These are phyloP conservation scores for Macrochelys suwanniensis DNA, from an alignment of 2,797 vertebrate species.

Conservation along the genomic window DNA sequence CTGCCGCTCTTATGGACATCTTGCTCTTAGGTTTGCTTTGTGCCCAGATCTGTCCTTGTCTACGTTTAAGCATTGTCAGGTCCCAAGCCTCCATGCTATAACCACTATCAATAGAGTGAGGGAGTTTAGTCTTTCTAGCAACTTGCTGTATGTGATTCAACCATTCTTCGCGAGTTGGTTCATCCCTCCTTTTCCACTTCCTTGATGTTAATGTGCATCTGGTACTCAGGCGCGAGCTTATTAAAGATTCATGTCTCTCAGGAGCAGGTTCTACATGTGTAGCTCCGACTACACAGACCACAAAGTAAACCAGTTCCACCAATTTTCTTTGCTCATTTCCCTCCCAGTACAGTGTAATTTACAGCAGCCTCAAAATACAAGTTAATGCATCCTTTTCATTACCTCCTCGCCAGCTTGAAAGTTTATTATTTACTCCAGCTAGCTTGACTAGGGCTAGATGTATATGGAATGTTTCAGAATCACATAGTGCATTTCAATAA, in stretches of 20 bases:
- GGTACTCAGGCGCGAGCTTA: conserved; percentile 6
- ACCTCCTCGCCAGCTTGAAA: conserved; percentile 17
- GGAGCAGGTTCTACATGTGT: not conserved
- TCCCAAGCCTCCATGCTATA: not conserved
- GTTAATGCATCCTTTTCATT: conserved; percentile 47
- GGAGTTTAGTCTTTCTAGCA: not conserved
- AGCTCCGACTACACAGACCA: not conserved
- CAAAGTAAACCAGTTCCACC: conserved; percentile 13
- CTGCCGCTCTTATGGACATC: not conserved
- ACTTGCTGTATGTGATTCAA: not conserved
- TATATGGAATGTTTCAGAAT: conserved; percentile 13
- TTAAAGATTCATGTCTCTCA: conserved; percentile 41
- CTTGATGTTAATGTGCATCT: conserved; percentile 28
- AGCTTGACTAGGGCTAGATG: conserved; percentile 15
- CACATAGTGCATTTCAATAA: conserved; percentile 32
- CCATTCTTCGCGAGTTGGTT: not conserved
- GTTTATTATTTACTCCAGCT: conserved; percentile 25
- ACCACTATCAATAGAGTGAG: not conserved
- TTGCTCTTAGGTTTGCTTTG: not conserved
- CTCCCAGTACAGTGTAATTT: not conserved
- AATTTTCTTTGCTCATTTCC: conserved; percentile 20
- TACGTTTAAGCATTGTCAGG: not conserved
- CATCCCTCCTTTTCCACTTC: not conserved
- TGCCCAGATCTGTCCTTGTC: not conserved
- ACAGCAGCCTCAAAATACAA: conserved; percentile 38